These are phyloP conservation scores for Lophotriccus pileatus DNA, from an alignment of 2,797 vertebrate genomes.

Conservation along the genomic window DNA sequence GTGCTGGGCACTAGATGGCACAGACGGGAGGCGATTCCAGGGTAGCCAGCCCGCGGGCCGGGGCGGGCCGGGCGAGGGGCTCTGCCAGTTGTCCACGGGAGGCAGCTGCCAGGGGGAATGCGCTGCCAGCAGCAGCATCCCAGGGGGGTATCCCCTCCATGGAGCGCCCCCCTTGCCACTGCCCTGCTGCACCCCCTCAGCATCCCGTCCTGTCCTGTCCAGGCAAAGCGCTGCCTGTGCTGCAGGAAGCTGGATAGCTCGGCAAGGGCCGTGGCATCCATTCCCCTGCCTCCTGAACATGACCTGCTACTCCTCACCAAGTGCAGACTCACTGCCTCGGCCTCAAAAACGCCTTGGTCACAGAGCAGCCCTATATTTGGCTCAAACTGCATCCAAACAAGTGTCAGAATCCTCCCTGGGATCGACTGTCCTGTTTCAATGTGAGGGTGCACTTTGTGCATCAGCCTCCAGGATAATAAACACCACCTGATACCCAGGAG, in stretches of 20 bases:
- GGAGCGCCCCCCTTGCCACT: background rate
- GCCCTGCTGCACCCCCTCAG: background rate
- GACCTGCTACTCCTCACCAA: background rate
- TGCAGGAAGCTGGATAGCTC: background rate
- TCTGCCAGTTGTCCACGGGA: background rate
- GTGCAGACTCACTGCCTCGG: background rate
- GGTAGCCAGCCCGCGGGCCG: background rate
- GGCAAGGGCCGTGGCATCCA: rapidly evolving
- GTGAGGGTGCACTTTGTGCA: background rate
- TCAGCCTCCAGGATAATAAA: background rate
- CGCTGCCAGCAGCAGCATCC: background rate
- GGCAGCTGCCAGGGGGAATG: background rate
- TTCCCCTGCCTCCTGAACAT: background rate
- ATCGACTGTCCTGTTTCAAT: background rate
- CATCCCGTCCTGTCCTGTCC: background rate
- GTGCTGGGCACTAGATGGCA: conserved; percentile 54
- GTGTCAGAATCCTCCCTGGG: background rate
- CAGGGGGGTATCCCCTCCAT: rapidly evolving
- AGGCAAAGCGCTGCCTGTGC: background rate
- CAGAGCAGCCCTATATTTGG: background rate
- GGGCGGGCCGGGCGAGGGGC: background rate
- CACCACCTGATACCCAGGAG: rapidly evolving
- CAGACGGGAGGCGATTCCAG: conserved; percentile 1
- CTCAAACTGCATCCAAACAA: background rate
- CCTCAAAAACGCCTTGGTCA: background rate